Evolutionary conservation across 2,113 vertebrate species (phyloP).

Genomic region (Daboia siamensis): DNA sequence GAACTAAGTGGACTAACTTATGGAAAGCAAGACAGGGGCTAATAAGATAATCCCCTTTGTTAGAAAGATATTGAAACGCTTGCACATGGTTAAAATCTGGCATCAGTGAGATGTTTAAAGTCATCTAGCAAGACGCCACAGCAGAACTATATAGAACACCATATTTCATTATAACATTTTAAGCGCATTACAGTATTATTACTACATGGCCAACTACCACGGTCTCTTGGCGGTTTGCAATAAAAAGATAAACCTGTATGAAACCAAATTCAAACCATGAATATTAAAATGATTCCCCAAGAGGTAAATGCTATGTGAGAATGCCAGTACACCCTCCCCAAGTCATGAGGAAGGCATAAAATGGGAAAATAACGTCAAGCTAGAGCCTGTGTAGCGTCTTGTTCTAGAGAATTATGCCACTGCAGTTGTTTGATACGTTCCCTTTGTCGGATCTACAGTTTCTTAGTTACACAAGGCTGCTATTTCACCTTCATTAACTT

Average conservation of each 20-base stretch:
- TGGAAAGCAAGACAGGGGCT: background rate
- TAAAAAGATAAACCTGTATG: background rate
- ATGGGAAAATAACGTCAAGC: background rate
- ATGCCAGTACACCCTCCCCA: background rate
- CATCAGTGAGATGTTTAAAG: background rate
- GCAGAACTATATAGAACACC: background rate
- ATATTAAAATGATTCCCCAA: background rate
- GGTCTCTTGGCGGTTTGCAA: background rate
- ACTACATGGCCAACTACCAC: background rate
- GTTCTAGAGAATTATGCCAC: background rate
- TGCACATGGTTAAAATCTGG: background rate
- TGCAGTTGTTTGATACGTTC: background rate
- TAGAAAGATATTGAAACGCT: background rate
- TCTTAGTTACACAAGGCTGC: background rate
- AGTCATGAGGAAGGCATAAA: background rate
- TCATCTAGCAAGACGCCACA: background rate
- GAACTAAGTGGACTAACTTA: background rate
- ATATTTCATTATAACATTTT: background rate
- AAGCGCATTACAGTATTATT: background rate
- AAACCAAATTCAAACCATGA: background rate
- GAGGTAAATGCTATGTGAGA: background rate
- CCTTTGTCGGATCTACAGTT: background rate
- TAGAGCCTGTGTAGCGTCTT: background rate
- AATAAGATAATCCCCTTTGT: background rate
- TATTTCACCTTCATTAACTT: constrained; percentile 22